These are phyloP conservation scores for Dryoscopus gambensis DNA, from an alignment of 2,113 vertebrate genomes.

Conservation along the genomic window DNA sequence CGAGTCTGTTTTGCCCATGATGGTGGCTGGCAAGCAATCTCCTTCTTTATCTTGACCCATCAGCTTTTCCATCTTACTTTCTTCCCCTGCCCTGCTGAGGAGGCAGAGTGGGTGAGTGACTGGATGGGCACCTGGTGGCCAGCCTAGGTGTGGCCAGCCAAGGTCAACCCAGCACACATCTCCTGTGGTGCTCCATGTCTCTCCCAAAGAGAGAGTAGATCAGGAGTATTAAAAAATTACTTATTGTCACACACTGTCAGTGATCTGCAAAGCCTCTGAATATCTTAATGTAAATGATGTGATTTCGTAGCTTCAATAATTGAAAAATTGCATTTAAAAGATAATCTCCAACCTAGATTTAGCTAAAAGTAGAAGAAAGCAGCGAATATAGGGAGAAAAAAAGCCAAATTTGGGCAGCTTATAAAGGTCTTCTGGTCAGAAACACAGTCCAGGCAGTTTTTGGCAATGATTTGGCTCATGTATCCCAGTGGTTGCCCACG, in stretches of 20 bases:
- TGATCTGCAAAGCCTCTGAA: not conserved
- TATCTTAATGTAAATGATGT: not conserved
- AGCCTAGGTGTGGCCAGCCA: not conserved
- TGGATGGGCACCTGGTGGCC: not conserved
- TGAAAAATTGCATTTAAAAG: not conserved
- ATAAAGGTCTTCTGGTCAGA: not conserved
- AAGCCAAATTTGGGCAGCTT: not conserved
- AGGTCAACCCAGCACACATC: not conserved
- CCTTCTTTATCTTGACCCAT: not conserved
- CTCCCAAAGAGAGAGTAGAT: not conserved
- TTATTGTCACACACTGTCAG: not conserved
- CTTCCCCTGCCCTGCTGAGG: not conserved
- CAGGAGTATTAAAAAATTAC: not conserved
- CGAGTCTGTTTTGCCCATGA: not conserved
- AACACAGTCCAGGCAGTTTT: not conserved
- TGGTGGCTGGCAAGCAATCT: fast-evolving
- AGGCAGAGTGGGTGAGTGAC: not conserved
- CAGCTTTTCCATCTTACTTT: not conserved
- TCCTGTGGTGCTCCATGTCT: not conserved
- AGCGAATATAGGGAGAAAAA: not conserved
- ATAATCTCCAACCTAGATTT: not conserved
- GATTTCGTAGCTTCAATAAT: not conserved
- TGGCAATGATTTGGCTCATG: not conserved
- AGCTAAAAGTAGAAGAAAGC: not conserved
- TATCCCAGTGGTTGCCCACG: not conserved